These are phyloP conservation scores for Belgica antarctica DNA, from an alignment of 2,888 invertebrate species.

Conservation along the genomic window DNA sequence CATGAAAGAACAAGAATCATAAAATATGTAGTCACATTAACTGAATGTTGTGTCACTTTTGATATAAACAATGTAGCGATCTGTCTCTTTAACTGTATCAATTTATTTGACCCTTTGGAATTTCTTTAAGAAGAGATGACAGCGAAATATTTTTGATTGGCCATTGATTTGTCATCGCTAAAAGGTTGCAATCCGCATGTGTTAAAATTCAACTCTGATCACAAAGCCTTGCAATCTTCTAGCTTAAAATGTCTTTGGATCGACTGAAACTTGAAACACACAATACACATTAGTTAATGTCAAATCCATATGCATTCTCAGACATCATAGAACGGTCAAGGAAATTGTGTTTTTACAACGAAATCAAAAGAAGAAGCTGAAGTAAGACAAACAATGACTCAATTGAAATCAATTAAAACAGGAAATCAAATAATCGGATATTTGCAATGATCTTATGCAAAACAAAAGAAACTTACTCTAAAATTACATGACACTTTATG, in stretches of 20 bases:
- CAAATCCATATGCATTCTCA: not conserved
- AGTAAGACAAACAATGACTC: conserved; percentile 5
- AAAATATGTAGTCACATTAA: conserved; percentile 25
- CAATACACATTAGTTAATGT: conserved; percentile 36
- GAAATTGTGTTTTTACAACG: conserved; percentile 21
- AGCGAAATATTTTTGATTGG: too few relatives aligned
- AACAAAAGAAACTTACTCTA: not conserved
- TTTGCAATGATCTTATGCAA: conserved; percentile 32
- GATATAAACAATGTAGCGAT: conserved; percentile 24
- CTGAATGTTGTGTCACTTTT: conserved; percentile 30
- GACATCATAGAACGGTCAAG: not conserved
- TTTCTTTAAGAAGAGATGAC: too few relatives aligned
- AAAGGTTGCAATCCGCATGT: too few relatives aligned
- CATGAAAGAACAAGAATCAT: not conserved
- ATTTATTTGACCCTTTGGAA: too few relatives aligned
- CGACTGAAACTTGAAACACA: not conserved
- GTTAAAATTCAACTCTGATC: too few relatives aligned
- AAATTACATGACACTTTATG: not conserved
- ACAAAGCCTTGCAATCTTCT: too few relatives aligned
- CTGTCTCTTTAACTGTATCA: too few relatives aligned
- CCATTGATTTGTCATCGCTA: too few relatives aligned
- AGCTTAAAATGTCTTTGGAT: too few relatives aligned
- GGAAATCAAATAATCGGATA: conserved; percentile 18
- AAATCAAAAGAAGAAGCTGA: conserved; percentile 6
- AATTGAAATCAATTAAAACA: too few relatives aligned